phyloP scores from a whole-genome alignment of 1,140 invertebrate genomes.

The Dermatophagoides farinae region DNA sequence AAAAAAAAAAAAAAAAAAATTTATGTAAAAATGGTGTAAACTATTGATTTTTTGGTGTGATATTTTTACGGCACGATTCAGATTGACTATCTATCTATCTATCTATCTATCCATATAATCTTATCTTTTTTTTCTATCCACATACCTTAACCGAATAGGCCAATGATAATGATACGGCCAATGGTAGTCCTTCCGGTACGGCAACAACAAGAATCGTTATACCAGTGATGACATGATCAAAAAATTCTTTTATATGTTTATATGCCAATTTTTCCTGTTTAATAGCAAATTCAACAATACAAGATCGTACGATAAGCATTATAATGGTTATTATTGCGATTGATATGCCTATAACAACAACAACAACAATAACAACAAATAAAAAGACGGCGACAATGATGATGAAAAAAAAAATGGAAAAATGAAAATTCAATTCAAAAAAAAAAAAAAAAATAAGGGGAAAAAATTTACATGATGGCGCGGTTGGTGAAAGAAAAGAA shows the following conservation, averaged over 20 bases:
- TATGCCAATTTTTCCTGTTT: conserved; percentile 48
- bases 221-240: conserved; percentile 92
- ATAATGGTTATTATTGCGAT: conserved; percentile 90
- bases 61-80: background rate
- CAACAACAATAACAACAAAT: no score
- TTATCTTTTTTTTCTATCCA: no score
- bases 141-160: conserved; percentile 97
- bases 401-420: no score
- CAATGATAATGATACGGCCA: conserved; percentile 87
- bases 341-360: conserved; percentile 46
- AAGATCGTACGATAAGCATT: conserved; percentile 86
- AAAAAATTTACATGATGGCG: no score
- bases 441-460: no score
- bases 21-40: no score
- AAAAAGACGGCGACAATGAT: no score
- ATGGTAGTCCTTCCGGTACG: conserved; percentile 87
- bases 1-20: conserved; percentile 2
- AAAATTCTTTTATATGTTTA: conserved; percentile 64
- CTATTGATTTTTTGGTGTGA: background rate
- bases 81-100: no score
- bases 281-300: conserved; percentile 65
- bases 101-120: no score
- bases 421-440: no score
- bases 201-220: conserved; percentile 95
- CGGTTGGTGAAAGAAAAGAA: no score